Conservation (phyloP, 2,888 invertebrate species). For the Neoascia interrupta region DNA sequence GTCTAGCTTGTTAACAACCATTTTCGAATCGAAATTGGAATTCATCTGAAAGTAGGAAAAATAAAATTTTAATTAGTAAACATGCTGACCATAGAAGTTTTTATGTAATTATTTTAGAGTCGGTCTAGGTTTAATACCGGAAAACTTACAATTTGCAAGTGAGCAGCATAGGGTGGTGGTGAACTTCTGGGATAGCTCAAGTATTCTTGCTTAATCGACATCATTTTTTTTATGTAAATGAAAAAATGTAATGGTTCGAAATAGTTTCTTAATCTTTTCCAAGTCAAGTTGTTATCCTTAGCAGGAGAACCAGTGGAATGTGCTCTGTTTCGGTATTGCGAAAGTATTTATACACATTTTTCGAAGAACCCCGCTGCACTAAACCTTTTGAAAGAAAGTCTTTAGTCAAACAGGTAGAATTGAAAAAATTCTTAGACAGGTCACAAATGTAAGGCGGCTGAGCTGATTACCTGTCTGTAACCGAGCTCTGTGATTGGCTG, state of each 20-base stretch:
- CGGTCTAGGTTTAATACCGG: background rate
- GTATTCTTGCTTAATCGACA: conserved; percentile 26
- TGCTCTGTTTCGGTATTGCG: conserved; percentile 31
- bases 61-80: conserved; percentile 18
- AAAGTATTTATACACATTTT: conserved; percentile 62
- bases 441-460: too few species aligned
- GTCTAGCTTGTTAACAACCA: conserved; percentile 1
- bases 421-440: too few species aligned
- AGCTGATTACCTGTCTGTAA: too few species aligned
- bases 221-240: conserved; percentile 15
- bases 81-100: too few species aligned
- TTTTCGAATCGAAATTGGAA: conserved; percentile 19
- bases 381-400: too few species aligned
- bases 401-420: too few species aligned
- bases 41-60: conserved; percentile 45
- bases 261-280: too few species aligned
- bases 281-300: conserved; percentile 62
- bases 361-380: too few species aligned
- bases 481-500: too few species aligned
- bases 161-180: conserved; percentile 50
- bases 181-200: conserved; percentile 23
- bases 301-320: conserved; percentile 37
- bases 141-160: conserved; percentile 59
- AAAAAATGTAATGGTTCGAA: background rate
- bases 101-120: too few species aligned